Percentiles rank a stretch among this genome's conserved stretches.
These are phyloP conservation scores for Parazoanthus swiftii DNA, from an alignment of 92 coral and sea anemone genomes.

Conservation along the genomic window DNA sequence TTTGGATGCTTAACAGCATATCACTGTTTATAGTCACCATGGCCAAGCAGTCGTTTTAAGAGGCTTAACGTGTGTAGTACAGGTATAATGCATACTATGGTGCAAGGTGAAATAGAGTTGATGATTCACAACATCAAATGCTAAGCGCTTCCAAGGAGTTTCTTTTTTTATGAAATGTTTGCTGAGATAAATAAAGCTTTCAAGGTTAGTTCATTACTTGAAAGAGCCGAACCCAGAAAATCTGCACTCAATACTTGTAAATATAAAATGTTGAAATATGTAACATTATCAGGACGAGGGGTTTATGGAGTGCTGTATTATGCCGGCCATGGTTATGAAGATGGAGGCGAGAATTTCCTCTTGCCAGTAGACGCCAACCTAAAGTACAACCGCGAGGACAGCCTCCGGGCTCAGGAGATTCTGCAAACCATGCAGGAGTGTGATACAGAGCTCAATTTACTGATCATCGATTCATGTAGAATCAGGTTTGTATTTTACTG, in stretches of 20 bases:
- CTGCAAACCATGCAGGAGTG: conserved; percentile 91
- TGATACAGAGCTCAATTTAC: conserved; percentile 73
- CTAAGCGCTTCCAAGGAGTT: no score
- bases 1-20: no score
- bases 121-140: no score
- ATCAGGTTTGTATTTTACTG: conserved; percentile 38
- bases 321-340: conserved; percentile 98
- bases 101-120: no score
- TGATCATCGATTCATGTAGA: conserved; percentile 93
- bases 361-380: conserved; percentile 86
- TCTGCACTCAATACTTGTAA: no score
- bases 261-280: background rate
- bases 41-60: no score
- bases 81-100: no score
- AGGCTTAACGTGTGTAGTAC: no score
- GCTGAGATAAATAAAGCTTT: background rate
- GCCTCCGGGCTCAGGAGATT: conserved; percentile 93
- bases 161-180: background rate
- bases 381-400: conserved; percentile 75
- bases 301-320: conserved; percentile 93
- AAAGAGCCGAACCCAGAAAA: background rate
- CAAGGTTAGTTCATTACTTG: background rate
- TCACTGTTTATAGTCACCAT: no score
- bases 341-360: conserved; percentile 88
- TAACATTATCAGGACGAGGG: conserved; percentile 61